Evolutionary conservation across 1,140 invertebrate species (phyloP).

Genomic region (Holotrichia oblita): DNA sequence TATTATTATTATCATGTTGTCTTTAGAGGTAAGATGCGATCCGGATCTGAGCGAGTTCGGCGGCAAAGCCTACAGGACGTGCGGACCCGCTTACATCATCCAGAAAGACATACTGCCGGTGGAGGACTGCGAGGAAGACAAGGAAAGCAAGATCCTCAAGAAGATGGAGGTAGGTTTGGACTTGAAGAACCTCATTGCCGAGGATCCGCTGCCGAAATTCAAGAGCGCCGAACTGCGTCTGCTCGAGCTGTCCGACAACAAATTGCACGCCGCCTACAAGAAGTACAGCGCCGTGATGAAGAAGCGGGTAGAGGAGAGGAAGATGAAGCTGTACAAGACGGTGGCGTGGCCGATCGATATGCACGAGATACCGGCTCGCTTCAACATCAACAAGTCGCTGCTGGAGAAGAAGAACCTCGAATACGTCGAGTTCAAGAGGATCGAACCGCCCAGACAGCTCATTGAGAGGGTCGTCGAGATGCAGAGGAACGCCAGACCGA

Average conservation of each 20-base stretch:
- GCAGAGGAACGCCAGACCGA: constrained; percentile 48
- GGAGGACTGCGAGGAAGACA: constrained; percentile 28
- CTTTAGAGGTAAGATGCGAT: constrained; percentile 33
- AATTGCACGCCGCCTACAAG: constrained; percentile 55
- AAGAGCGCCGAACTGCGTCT: constrained; percentile 50
- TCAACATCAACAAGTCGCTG: constrained; percentile 50
- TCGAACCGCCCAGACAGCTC: constrained; percentile 50
- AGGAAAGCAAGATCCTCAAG: constrained; percentile 48
- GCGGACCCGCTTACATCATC: constrained; percentile 55
- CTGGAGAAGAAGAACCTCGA: constrained; percentile 56
- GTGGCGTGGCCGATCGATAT: constrained; percentile 47
- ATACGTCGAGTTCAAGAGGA: constrained; percentile 50
- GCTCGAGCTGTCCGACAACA: constrained; percentile 52
- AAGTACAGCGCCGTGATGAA: constrained; percentile 39
- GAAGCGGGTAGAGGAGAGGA: not conserved
- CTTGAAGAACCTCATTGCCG: constrained; percentile 47
- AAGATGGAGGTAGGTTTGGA: constrained; percentile 51
- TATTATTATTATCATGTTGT: not conserved
- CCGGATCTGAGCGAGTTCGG: constrained; percentile 51
- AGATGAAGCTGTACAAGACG: constrained; percentile 44
- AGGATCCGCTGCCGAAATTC: constrained; percentile 52
- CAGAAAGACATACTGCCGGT: constrained; percentile 49
- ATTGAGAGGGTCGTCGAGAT: constrained; percentile 53
- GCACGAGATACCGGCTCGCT: constrained; percentile 49
- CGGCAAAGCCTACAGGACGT: constrained; percentile 54